These are phyloP conservation scores for Anastatus disparis DNA, from an alignment of 1,140 invertebrate genomes.

Conservation along the genomic window DNA sequence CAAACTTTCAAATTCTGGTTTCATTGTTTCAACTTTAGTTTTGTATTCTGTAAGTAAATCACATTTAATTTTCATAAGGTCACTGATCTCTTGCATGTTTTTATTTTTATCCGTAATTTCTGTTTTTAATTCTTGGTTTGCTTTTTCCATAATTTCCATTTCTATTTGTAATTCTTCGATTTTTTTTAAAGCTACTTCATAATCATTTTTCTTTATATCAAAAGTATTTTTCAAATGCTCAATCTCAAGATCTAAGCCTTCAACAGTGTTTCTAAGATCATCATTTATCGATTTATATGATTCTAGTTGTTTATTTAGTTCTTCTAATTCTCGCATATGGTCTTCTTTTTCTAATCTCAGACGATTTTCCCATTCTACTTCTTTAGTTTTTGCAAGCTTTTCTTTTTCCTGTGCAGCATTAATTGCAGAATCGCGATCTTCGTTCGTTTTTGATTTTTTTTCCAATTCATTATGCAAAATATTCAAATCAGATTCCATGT, in stretches of 20 bases:
- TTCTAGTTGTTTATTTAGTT: conserved; percentile 45
- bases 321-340: conserved; percentile 45
- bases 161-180: conserved; percentile 45
- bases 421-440: conserved; percentile 30
- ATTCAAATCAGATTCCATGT: conserved; percentile 50
- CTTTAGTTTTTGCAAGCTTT: conserved; percentile 43
- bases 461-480: conserved; percentile 52
- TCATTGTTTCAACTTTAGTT: conserved; percentile 53
- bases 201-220: conserved; percentile 49
- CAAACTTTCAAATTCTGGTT: conserved; percentile 53
- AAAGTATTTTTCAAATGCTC: conserved; percentile 51
- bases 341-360: conserved; percentile 47
- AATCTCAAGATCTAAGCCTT: conserved; percentile 43
- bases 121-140: conserved; percentile 43
- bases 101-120: conserved; percentile 47
- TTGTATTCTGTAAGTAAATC: conserved; percentile 59
- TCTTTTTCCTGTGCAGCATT: conserved; percentile 51
- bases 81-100: conserved; percentile 50
- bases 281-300: conserved; percentile 47
- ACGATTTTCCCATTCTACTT: conserved; percentile 50
- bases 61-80: conserved; percentile 55
- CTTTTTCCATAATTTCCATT: conserved; percentile 44
- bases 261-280: conserved; percentile 50
- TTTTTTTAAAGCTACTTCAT: conserved; percentile 37
- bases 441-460: conserved; percentile 40